Evolutionary conservation across 2,113 vertebrate genomes (phyloP), one percentile per base, ranked within the genome.

Genomic region (Rhinoderma darwinii): DNA sequence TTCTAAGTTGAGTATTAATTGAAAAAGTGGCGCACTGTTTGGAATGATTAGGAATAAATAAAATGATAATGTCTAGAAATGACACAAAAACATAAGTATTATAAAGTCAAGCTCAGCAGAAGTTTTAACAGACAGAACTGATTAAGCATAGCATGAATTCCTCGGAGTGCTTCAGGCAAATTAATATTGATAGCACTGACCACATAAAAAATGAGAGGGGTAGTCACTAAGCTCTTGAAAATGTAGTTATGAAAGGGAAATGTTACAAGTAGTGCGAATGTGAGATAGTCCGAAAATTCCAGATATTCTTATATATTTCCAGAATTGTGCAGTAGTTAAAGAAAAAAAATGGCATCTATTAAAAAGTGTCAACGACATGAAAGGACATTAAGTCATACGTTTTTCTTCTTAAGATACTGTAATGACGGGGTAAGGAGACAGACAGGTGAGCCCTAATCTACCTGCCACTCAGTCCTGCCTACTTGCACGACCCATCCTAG

Each of bases 191-290:
- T 80, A 59, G 2, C 32, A 25, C n/a, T 32, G 41, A 9, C 39
- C 73, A 75, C 43, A 77, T 50, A 27, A 27, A 51, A 30, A 77
- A 47, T 75, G 73, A 50, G 74, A 77, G 43, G 37, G 37, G 37
- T 72, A 72, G 41, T 72, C 35, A 72, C 68, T 70, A 72, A 70
- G 66, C 66, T 70, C 32, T 70, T 70, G 66, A 70, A 39, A 70
- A 70, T 70, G 66, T 70, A 70, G 66, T 37, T 70, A 37, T 70
- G 66, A 70, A 68, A 68, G 18, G 6, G 63, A 35, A 70, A 37
- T 70, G 17, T 70, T 70, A 20, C 32, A 39, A 37, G 32, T 35
- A 70, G 37, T 70, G 22, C 39, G 35, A 39, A 70, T 68, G 14
- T 68, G 63, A 35, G 27, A 32, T 32, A 66, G 14, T 35, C 17